Percentiles rank a stretch among this genome's conserved stretches.
These are phyloP conservation scores for Cynopterus sphinx DNA, from an alignment of 2,797 vertebrate genomes.

Conservation along the genomic window DNA sequence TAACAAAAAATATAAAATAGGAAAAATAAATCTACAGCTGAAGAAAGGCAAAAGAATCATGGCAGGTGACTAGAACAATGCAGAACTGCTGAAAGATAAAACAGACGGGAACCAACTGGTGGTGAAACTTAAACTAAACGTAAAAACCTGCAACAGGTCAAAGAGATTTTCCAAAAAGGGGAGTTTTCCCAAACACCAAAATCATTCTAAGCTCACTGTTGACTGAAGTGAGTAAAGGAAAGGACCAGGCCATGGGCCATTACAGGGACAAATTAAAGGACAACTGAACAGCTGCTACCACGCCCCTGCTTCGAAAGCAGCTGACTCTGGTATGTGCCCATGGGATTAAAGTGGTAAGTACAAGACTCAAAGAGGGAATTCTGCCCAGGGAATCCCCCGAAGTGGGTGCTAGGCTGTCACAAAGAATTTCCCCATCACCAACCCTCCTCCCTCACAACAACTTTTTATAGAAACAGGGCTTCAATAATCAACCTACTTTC, in stretches of 20 bases:
- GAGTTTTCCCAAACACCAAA: background rate
- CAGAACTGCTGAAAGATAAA: slow-evolving; percentile 35
- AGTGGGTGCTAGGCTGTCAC: background rate
- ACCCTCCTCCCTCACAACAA: background rate
- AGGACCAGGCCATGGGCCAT: background rate
- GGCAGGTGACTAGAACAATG: background rate
- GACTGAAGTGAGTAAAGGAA: background rate
- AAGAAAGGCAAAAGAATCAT: background rate
- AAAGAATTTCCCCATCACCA: slow-evolving; percentile 10
- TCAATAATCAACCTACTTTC: background rate
- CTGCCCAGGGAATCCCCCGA: slow-evolving; percentile 51
- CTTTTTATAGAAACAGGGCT: background rate
- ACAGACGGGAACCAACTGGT: background rate
- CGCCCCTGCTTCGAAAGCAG: background rate
- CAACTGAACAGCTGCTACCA: slow-evolving; percentile 5
- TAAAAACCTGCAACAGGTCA: background rate
- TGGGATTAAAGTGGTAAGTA: background rate
- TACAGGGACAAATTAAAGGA: slow-evolving; percentile 17
- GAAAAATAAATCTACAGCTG: background rate
- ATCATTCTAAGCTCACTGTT: background rate
- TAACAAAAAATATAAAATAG: background rate
- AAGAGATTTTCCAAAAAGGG: background rate
- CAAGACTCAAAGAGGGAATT: slow-evolving; percentile 21
- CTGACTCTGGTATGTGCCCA: slow-evolving; percentile 23
- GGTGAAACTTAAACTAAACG: slow-evolving; percentile 1